Percentiles rank a stretch among this genome's conserved stretches.
Conservation (phyloP, 2,888 invertebrate genomes). For the Atherix ibis region DNA sequence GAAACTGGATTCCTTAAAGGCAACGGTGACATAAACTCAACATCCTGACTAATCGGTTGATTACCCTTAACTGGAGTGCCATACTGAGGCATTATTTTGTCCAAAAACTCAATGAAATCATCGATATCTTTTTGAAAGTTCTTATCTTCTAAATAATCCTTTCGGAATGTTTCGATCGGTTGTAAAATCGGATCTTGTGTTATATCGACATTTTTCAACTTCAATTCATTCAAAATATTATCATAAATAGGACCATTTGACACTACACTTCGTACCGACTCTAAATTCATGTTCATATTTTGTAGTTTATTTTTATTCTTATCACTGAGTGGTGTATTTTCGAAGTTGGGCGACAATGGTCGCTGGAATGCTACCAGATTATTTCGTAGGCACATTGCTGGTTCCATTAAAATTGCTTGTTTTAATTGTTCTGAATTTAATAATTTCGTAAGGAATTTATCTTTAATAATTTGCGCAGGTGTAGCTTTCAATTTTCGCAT, state of each 20-base stretch:
- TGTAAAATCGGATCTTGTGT: conserved; percentile 39
- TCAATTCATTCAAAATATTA: conserved; percentile 38
- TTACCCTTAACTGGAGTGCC: conserved; percentile 14
- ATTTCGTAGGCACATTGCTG: conserved; percentile 16
- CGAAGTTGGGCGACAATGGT: conserved; percentile 19
- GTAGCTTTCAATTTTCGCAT: conserved; percentile 16
- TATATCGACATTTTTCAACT: conserved; percentile 38
- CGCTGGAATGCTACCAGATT: conserved; percentile 24
- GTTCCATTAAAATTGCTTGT: conserved; percentile 15
- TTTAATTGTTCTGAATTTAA: conserved; percentile 20
- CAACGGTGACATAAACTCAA: conserved; percentile 25
- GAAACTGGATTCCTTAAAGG: conserved; percentile 21
- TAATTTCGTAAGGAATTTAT: conserved; percentile 18
- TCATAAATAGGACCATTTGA: conserved; percentile 44
- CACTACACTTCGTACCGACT: conserved; percentile 40
- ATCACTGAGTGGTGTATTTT: conserved; percentile 11
- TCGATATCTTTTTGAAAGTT: conserved; percentile 40
- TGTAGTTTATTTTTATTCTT: conserved; percentile 33
- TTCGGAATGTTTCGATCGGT: conserved; percentile 41
- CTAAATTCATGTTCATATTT: conserved; percentile 38
- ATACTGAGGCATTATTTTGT: conserved; percentile 10
- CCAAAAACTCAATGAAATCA: conserved; percentile 25
- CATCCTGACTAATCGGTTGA: conserved; percentile 6
- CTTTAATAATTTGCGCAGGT: conserved; percentile 14
- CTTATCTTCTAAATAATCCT: conserved; percentile 39